Percentiles rank a stretch among this genome's conserved stretches.
Conservation (phyloP, 2,113 vertebrate species). For the Etheostoma cragini region DNA sequence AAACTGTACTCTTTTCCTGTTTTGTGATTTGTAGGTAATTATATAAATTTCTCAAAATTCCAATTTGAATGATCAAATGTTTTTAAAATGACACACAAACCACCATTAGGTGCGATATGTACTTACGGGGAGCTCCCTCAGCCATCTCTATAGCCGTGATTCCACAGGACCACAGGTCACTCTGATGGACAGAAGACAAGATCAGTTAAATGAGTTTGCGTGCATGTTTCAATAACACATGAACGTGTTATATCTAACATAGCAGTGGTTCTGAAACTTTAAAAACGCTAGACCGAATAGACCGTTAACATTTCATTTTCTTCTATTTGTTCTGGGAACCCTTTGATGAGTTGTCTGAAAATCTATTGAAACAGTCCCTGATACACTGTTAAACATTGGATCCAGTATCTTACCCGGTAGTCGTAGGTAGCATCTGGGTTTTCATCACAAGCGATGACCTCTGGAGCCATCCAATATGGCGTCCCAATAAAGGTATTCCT, state of each 20-base stretch:
- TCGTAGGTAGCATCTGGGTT: conserved; percentile 99
- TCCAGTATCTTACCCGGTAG: conserved; percentile 89
- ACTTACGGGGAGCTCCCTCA: conserved; percentile 98
- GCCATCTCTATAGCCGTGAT: conserved; percentile 99
- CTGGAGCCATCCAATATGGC: conserved; percentile 98
- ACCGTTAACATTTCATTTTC: neutral
- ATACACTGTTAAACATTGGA: neutral
- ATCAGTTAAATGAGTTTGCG: neutral
- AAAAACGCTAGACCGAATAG: too few relatives aligned
- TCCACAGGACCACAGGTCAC: conserved; percentile 98
- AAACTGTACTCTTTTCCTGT: too few relatives aligned
- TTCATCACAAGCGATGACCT: conserved; percentile 98
- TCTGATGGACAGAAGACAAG: conserved; percentile 83
- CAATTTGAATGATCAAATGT: neutral
- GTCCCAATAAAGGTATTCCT: conserved; percentile 99
- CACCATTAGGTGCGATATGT: too few relatives aligned
- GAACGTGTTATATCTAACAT: too few relatives aligned
- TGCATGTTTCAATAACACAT: neutral
- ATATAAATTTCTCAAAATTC: too few relatives aligned
- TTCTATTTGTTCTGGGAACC: neutral
- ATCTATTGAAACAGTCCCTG: neutral
- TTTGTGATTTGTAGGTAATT: too few relatives aligned
- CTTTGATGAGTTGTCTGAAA: too few relatives aligned
- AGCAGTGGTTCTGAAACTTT: too few relatives aligned
- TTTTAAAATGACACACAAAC: neutral